phyloP scores from a whole-genome alignment of 2,797 vertebrate genomes.

The Falco peregrinus region DNA sequence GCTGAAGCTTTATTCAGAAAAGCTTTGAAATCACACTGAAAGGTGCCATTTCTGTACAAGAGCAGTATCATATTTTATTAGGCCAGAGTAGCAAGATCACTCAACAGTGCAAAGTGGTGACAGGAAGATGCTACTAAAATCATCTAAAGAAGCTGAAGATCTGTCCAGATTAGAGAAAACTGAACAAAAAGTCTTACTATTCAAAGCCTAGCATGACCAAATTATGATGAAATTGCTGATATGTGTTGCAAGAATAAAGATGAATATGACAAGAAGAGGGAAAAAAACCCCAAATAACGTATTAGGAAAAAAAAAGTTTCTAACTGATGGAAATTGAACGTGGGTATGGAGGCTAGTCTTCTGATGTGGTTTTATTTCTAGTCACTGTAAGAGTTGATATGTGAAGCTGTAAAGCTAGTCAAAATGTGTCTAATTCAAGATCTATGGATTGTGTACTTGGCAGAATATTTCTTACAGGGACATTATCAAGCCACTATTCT shows the following conservation, averaged over 20 bases:
- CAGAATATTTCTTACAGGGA: neutral
- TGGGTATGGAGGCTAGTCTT: neutral
- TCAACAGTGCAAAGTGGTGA: neutral
- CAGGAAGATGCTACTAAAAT: neutral
- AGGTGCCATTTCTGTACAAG: neutral
- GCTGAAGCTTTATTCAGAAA: neutral
- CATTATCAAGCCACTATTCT: neutral
- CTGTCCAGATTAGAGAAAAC: neutral
- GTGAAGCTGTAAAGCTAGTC: neutral
- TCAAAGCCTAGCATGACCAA: neutral
- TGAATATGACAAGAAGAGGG: neutral
- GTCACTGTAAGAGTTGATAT: neutral
- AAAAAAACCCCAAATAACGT: neutral
- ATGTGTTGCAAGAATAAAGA: neutral
- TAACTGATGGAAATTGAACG: neutral
- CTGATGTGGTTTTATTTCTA: slow-evolving; percentile 8
- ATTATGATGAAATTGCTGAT: neutral
- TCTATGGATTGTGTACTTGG: neutral
- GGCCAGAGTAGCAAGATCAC: neutral
- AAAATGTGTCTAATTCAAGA: neutral
- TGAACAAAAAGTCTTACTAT: neutral
- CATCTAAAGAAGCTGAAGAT: neutral
- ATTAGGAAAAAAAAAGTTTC: neutral
- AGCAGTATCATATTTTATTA: neutral
- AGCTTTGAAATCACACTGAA: neutral